phyloP scores from a whole-genome alignment of 2,113 vertebrate species.

The Peromyscus maniculatus region DNA sequence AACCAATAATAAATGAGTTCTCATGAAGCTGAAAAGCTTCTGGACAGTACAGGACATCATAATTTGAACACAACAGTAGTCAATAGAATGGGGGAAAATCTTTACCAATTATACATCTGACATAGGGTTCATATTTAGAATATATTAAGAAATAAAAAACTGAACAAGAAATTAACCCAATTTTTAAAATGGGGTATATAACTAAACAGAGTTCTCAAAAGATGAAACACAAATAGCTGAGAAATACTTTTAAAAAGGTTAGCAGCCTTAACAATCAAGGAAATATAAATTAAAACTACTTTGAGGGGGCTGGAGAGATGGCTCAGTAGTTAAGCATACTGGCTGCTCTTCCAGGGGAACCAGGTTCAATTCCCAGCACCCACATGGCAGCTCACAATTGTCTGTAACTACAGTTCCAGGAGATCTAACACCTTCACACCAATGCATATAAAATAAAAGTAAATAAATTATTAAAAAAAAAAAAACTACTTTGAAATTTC shows the following conservation, averaged over 20 bases:
- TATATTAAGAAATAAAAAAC: neutral
- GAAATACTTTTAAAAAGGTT: neutral
- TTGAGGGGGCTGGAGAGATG: no score
- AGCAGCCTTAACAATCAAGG: neutral
- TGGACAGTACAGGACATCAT: neutral
- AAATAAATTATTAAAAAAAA: no score
- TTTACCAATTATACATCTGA: neutral
- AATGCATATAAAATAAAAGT: no score
- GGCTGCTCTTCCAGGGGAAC: no score
- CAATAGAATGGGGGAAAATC: neutral
- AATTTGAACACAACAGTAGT: neutral
- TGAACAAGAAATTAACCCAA: neutral
- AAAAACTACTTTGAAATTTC: neutral
- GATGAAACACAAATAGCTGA: neutral
- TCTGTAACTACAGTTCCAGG: no score
- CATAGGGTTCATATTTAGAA: neutral
- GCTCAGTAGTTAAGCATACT: no score
- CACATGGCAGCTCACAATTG: no score
- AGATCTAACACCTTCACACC: no score
- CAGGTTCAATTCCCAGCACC: no score
- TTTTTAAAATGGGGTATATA: neutral
- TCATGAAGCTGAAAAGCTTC: neutral
- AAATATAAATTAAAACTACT: neutral
- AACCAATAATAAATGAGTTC: neutral
- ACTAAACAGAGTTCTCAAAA: neutral